A percentile compares a stretch with the other conserved stretches of the same genome.
These are phyloP conservation scores for Pygoscelis antarcticus DNA, from an alignment of 2,113 vertebrate genomes.

Conservation along the genomic window DNA sequence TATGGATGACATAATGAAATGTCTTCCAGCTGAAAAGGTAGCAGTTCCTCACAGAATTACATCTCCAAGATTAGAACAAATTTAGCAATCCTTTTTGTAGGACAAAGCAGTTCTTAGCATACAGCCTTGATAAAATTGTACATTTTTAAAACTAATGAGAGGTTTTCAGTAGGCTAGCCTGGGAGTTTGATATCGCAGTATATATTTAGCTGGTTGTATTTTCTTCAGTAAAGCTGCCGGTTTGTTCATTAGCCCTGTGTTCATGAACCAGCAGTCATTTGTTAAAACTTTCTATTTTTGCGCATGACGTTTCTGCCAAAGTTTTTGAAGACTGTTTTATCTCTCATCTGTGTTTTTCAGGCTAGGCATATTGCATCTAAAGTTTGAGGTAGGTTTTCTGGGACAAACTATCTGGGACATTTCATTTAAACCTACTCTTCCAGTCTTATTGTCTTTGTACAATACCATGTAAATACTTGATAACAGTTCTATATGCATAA, in stretches of 20 bases:
- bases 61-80: background rate
- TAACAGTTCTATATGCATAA: background rate
- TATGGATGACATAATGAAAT: background rate
- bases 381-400: conserved; percentile 25
- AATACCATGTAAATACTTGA: background rate
- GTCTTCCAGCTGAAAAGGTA: background rate
- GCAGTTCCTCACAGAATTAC: background rate
- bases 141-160: background rate
- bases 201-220: conserved; percentile 8
- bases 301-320: background rate
- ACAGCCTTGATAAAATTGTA: background rate
- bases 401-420: conserved; percentile 15
- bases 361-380: background rate
- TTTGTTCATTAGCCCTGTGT: background rate
- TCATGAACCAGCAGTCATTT: background rate
- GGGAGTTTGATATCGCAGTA: background rate
- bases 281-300: conserved; percentile 30
- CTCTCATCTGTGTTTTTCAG: conserved; percentile 11
- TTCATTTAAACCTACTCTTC: background rate
- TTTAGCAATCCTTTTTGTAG: background rate
- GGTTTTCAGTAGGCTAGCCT: background rate
- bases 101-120: background rate
- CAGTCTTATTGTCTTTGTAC: background rate
- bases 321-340: conserved; percentile 21
- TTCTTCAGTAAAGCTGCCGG: background rate